Conservation (phyloP, 2,888 invertebrate species). For the Harpalus rubripes region DNA sequence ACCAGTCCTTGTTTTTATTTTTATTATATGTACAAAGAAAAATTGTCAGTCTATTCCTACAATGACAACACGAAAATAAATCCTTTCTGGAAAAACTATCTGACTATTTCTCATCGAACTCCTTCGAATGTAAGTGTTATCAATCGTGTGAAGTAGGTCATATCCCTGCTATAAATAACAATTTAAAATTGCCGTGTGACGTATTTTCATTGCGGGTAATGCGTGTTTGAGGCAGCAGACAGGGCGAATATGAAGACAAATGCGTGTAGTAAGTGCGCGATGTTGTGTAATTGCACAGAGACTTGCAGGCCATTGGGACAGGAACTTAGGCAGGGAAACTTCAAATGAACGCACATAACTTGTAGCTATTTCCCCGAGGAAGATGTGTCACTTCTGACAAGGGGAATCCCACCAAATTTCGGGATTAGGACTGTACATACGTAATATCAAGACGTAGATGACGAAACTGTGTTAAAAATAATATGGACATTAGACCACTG, state of each 20-base stretch:
- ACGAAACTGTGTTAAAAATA: not conserved
- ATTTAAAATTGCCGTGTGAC: slow-evolving; percentile 21
- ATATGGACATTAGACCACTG: too few species aligned
- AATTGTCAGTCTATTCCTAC: too few species aligned
- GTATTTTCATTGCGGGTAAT: slow-evolving; percentile 9
- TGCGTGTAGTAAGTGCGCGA: slow-evolving; percentile 9
- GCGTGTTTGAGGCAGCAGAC: not conserved
- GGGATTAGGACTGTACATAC: not conserved
- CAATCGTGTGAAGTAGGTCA: not conserved
- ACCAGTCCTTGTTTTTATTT: too few species aligned
- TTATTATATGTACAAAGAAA: too few species aligned
- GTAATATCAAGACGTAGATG: not conserved
- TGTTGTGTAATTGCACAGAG: slow-evolving; percentile 40
- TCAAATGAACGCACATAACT: slow-evolving; percentile 53
- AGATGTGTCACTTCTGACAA: slow-evolving; percentile 55
- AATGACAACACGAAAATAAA: too few species aligned
- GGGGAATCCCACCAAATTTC: not conserved
- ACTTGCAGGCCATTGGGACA: slow-evolving; percentile 19
- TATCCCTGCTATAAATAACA: slow-evolving; percentile 7
- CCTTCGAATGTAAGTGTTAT: not conserved
- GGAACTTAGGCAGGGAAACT: not conserved
- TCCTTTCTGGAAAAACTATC: too few species aligned
- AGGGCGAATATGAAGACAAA: slow-evolving; percentile 31
- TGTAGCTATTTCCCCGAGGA: slow-evolving; percentile 59
- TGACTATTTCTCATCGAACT: not conserved